Percentiles rank a stretch among this genome's conserved stretches.
These are phyloP conservation scores for Acanthiza pusilla DNA, from an alignment of 2,797 vertebrate species.

Conservation along the genomic window DNA sequence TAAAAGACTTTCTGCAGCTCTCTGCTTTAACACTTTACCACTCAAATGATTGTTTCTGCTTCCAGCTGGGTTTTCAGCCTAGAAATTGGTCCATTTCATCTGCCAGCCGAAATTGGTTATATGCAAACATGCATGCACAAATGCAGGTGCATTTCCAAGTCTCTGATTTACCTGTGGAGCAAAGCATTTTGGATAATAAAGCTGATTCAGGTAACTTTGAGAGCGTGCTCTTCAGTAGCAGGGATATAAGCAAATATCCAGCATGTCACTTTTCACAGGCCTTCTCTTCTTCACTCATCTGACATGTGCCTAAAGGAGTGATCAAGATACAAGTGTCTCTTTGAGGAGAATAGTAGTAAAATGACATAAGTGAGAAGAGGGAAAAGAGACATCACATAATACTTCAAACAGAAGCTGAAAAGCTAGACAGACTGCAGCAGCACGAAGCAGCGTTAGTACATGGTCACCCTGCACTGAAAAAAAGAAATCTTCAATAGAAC, in stretches of 20 bases:
- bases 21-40: neutral
- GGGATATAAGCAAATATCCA: neutral
- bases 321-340: slow-evolving; percentile 15
- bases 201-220: neutral
- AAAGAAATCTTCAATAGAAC: neutral
- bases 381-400: neutral
- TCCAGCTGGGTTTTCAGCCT: neutral
- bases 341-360: slow-evolving; percentile 16
- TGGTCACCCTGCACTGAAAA: neutral
- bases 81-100: neutral
- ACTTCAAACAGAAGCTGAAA: slow-evolving; percentile 19
- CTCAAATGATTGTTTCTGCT: neutral
- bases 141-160: neutral
- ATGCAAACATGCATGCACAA: neutral
- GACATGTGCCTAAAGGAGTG: neutral
- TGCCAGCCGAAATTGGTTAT: neutral
- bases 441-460: neutral
- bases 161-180: neutral
- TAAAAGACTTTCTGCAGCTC: neutral
- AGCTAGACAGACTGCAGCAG: neutral
- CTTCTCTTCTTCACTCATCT: neutral
- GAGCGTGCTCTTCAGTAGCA: neutral
- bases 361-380: neutral
- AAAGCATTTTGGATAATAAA: neutral
- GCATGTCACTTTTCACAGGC: neutral